phyloP scores from a whole-genome alignment of 2,888 invertebrate genomes.

The Rhagophthalmus giganteus region DNA sequence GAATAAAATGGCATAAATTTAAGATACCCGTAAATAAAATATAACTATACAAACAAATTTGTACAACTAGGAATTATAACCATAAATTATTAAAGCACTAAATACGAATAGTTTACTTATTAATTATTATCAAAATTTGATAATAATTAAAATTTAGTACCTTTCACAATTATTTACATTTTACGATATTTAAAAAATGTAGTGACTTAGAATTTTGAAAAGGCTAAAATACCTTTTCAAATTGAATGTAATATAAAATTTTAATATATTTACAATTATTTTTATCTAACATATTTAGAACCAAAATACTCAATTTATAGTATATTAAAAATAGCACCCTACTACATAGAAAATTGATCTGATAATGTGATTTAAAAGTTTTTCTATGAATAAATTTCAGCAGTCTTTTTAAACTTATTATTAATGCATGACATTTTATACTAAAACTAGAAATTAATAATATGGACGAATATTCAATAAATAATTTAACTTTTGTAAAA shows the following conservation, averaged over 20 bases:
- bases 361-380: no score
- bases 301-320: slow-evolving; percentile 7
- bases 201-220: neutral
- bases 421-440: no score
- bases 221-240: slow-evolving; percentile 3
- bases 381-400: no score
- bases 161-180: neutral
- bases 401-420: no score
- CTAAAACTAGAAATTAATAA: no score
- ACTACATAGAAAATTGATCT: slow-evolving; percentile 15
- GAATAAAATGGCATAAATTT: slow-evolving; percentile 14
- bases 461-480: no score
- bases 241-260: slow-evolving; percentile 9
- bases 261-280: slow-evolving; percentile 11
- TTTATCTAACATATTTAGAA: slow-evolving; percentile 8
- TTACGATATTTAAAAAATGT: neutral
- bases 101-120: neutral
- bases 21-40: slow-evolving; percentile 10
- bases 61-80: neutral
- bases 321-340: slow-evolving; percentile 16
- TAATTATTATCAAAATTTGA: slow-evolving; percentile 9
- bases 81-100: no score
- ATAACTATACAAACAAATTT: neutral
- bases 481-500: no score
- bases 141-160: slow-evolving; percentile 1